Evolutionary conservation across 2,888 invertebrate species (phyloP).

Genomic region (Nomada hirtipes): DNA sequence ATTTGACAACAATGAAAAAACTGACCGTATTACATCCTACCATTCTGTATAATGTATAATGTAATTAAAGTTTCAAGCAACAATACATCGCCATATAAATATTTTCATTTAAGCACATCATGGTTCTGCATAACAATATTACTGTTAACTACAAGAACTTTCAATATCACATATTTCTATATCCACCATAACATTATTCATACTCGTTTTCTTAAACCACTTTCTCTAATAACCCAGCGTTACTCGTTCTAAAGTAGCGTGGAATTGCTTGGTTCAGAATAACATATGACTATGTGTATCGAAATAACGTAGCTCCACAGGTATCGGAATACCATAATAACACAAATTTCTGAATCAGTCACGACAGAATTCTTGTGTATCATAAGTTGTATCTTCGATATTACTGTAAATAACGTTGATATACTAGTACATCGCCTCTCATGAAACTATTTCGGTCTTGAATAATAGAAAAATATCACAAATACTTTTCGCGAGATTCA

Average conservation of each 20-base stretch:
- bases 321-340: constrained; percentile 28
- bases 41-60: no score
- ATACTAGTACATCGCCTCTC: not conserved
- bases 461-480: not conserved
- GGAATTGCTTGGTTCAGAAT: not conserved
- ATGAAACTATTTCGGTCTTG: not conserved
- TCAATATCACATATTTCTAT: not conserved
- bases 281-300: not conserved
- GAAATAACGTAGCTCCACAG: not conserved
- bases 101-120: no score
- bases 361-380: not conserved
- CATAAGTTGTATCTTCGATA: not conserved
- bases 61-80: no score
- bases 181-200: not conserved
- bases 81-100: not conserved
- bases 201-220: not conserved
- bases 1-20: no score
- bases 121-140: not conserved
- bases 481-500: not conserved
- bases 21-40: no score
- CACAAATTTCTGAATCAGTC: constrained; percentile 1
- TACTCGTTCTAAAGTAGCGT: not conserved
- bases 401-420: not conserved
- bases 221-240: not conserved
- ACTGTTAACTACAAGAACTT: not conserved